Evolutionary conservation across 2,113 vertebrate species (phyloP), one percentile per base, ranked within the genome.

Genomic region (Cathartes aura): DNA sequence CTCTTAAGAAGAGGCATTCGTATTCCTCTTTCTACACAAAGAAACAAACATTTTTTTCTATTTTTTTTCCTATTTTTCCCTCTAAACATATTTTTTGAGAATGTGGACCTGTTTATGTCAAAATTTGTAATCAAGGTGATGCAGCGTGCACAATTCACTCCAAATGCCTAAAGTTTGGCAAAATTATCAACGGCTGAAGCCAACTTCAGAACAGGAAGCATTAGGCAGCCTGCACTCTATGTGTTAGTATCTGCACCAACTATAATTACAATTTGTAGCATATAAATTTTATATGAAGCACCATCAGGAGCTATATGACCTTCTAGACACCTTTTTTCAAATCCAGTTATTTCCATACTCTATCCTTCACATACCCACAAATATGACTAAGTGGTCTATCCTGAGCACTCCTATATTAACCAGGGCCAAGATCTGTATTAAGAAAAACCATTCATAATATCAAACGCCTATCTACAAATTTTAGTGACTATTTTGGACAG

Each of bases 401-500:
- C 50, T 90, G 30, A 76, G 7, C 12, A 50, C 52, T 91, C 60
- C 9, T 66, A 1, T 79, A 83, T 89, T 85, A 92, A 20, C 23
- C 74, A 68, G 66, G 52, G 24, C 73, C 23, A 91, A 78, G 68
- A 82, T 58, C 3, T 55, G 8, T 89, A 83, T 89, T 60, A 68
- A 83, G 23, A 36, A 82, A 89, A 87, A 8, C 0, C 3, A 56
- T 87, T 78, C 27, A 64, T 40, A 62, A 62, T 55, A n/a, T 32
- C 56, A 59, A 89, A 47, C 24, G 12, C 45, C 30, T 74, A 43
- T 24, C 75, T 93, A 27, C 34, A 85, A 42, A 23, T 87, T 84
- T 70, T 19, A 74, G 40, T 58, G 24, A 79, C 47, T 92, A 90
- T 82, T 95, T 97, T 82, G 40, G 15, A 73, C 15, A 88, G 50